A percentile compares a stretch with the other conserved stretches of the same genome.
Conservation (phyloP, 2,797 vertebrate species). For the Limosa lapponica region DNA sequence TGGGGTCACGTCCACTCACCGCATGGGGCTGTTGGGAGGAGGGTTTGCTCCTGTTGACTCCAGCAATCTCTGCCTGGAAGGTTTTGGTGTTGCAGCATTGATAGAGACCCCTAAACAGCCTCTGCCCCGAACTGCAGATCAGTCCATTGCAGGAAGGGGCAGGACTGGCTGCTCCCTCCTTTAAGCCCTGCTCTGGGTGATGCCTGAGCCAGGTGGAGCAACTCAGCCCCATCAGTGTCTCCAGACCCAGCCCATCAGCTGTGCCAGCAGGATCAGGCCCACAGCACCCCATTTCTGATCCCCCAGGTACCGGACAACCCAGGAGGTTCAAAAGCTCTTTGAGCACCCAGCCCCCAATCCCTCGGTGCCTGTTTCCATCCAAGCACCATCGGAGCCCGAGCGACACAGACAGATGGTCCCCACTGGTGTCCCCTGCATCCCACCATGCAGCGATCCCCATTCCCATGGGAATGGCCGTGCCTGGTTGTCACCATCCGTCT, state of each 20-base stretch:
- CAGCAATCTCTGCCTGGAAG: background rate
- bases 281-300: accelerated
- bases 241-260: background rate
- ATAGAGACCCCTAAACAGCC: background rate
- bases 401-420: accelerated
- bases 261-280: background rate
- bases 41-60: background rate
- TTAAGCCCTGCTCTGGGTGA: background rate
- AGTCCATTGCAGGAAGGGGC: accelerated
- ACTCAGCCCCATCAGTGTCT: background rate
- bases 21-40: accelerated
- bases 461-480: background rate
- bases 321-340: background rate
- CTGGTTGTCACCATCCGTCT: background rate
- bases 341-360: accelerated
- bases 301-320: accelerated
- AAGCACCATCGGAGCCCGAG: accelerated
- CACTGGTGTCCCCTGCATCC: accelerated
- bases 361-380: background rate
- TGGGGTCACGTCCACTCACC: background rate
- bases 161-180: background rate
- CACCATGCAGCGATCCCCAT: no score
- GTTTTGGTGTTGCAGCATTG: background rate
- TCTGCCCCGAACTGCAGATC: background rate
- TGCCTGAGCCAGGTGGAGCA: background rate